Conservation (phyloP, 2,113 vertebrate genomes). For the Sturnira hondurensis region DNA sequence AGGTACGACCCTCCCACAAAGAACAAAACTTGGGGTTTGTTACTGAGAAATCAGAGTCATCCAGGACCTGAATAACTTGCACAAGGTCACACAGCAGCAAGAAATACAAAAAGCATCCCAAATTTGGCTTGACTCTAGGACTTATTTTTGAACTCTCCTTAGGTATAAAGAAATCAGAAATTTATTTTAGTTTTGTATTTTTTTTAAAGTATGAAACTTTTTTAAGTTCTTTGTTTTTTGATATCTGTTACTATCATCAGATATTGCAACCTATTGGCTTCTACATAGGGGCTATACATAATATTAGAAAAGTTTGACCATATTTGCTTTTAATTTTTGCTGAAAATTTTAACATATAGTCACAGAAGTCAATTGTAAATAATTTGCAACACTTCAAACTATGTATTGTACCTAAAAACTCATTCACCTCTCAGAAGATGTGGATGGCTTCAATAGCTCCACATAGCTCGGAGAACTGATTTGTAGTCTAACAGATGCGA, state of each 20-base stretch:
- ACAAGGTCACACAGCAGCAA: not conserved
- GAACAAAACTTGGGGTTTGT: not conserved
- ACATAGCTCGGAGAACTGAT: not conserved
- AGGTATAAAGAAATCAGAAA: not conserved
- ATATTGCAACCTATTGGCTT: not conserved
- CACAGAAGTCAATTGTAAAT: constrained; percentile 11
- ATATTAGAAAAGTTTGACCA: constrained; percentile 3
- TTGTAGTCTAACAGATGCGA: constrained; percentile 35
- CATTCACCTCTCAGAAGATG: not conserved
- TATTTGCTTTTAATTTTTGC: constrained; percentile 30
- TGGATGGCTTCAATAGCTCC: constrained; percentile 35
- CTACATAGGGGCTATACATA: not conserved
- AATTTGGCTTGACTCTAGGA: not conserved
- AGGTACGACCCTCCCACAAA: not conserved
- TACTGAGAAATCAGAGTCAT: not conserved
- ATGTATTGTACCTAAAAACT: constrained; percentile 44
- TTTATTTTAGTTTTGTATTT: constrained; percentile 5
- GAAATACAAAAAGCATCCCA: not conserved
- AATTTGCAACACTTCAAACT: constrained; percentile 4
- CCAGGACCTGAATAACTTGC: not conserved
- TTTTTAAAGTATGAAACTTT: not conserved
- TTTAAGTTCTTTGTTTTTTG: constrained; percentile 2
- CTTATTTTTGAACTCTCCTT: constrained; percentile 6
- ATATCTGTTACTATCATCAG: not conserved
- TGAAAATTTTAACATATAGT: not conserved